phyloP scores from a whole-genome alignment of 2,888 invertebrate genomes.

The Hyalella azteca region DNA sequence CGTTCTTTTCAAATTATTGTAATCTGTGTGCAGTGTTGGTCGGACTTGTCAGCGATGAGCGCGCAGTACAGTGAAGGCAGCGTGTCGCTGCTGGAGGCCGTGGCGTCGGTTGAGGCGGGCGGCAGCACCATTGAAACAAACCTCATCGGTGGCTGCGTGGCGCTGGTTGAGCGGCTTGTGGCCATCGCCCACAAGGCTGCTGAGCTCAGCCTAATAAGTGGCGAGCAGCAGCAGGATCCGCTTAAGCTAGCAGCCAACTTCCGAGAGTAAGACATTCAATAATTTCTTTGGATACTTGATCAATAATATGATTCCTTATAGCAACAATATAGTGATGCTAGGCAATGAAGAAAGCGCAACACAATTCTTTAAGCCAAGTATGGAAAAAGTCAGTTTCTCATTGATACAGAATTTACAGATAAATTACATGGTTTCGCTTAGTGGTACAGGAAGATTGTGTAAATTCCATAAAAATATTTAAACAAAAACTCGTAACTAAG shows the following conservation, averaged over 20 bases:
- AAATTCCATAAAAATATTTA: too few relatives aligned
- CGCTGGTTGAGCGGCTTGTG: conserved; percentile 42
- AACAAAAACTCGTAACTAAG: too few relatives aligned
- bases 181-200: conserved; percentile 51
- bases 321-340: too few relatives aligned
- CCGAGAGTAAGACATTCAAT: conserved; percentile 53
- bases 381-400: too few relatives aligned
- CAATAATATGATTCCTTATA: too few relatives aligned
- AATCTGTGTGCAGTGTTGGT: conserved; percentile 6
- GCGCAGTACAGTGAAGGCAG: conserved; percentile 34
- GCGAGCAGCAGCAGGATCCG: conserved; percentile 31
- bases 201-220: conserved; percentile 50
- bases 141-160: conserved; percentile 28
- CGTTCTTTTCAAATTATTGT: too few relatives aligned
- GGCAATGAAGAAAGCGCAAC: too few relatives aligned
- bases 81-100: conserved; percentile 41
- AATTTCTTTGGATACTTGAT: too few relatives aligned
- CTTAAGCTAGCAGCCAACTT: conserved; percentile 42
- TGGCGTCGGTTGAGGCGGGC: conserved; percentile 37
- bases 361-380: too few relatives aligned
- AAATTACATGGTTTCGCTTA: too few relatives aligned
- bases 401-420: too few relatives aligned
- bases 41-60: conserved; percentile 26
- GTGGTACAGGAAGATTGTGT: too few relatives aligned
- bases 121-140: conserved; percentile 31